Conservation (phyloP, 2,797 vertebrate species). For the Zalophus californianus region DNA sequence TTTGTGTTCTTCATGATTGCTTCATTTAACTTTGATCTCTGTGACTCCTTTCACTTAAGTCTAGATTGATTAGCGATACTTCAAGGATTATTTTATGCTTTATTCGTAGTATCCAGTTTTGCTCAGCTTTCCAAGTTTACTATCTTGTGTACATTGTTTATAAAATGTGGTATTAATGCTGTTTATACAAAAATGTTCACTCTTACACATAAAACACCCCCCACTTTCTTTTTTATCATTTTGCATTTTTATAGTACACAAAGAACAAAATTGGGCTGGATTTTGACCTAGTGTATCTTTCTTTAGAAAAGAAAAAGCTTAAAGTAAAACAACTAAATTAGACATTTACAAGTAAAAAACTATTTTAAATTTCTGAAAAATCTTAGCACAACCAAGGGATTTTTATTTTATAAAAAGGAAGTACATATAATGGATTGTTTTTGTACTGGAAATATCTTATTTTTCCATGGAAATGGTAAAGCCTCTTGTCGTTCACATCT, state of each 20-base stretch:
- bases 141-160: not conserved
- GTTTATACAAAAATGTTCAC: not conserved
- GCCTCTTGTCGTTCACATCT: not conserved
- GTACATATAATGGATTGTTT: conserved; percentile 5
- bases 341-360: conserved; percentile 13
- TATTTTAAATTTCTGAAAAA: conserved; percentile 50
- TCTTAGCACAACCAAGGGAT: not conserved
- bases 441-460: conserved; percentile 1
- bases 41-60: not conserved
- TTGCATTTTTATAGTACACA: conserved; percentile 38
- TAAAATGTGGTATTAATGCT: conserved; percentile 37
- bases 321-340: conserved; percentile 1
- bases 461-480: conserved; percentile 43
- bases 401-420: conserved; percentile 41
- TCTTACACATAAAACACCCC: not conserved
- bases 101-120: not conserved
- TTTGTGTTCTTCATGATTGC: not conserved
- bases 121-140: conserved; percentile 16
- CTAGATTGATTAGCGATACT: not conserved
- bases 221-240: not conserved
- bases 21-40: conserved; percentile 16
- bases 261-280: not conserved
- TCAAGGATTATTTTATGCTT: not conserved
- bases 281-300: not conserved
- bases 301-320: not conserved